A percentile compares a stretch with the other conserved stretches of the same genome.
Conservation (phyloP, 2,888 invertebrate genomes). For the Polyommatus iphigenia region DNA sequence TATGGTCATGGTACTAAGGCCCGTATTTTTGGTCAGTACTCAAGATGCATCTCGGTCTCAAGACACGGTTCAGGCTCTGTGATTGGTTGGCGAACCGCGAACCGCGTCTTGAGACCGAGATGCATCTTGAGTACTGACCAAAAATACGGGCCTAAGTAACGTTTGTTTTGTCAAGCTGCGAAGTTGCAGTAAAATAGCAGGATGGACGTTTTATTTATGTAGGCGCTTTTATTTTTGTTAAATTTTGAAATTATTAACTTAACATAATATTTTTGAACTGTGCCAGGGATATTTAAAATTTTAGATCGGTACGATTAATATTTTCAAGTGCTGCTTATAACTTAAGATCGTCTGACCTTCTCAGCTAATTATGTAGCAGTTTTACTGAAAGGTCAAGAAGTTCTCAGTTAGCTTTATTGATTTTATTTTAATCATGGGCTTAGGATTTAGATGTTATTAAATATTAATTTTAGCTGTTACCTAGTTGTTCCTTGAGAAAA, state of each 20-base stretch:
- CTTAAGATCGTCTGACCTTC: slow-evolving; percentile 18
- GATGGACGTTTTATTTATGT: too few relatives aligned
- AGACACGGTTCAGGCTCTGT: too few relatives aligned
- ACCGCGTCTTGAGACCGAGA: too few relatives aligned
- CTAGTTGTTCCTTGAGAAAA: too few relatives aligned
- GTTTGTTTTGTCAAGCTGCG: too few relatives aligned
- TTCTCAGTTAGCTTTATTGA: slow-evolving; percentile 12
- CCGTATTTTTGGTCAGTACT: too few relatives aligned
- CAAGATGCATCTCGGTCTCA: too few relatives aligned
- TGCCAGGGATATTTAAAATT: not conserved
- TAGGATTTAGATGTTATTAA: not conserved
- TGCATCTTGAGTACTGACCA: too few relatives aligned
- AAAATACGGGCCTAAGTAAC: too few relatives aligned
- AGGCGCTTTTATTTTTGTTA: not conserved
- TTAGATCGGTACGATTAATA: not conserved
- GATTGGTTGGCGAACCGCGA: too few relatives aligned
- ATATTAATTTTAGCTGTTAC: not conserved
- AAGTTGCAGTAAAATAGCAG: too few relatives aligned
- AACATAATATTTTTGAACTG: not conserved
- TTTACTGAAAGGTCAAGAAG: slow-evolving; percentile 23
- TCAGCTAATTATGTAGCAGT: slow-evolving; percentile 5
- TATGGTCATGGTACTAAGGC: too few relatives aligned
- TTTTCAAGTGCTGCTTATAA: slow-evolving; percentile 7
- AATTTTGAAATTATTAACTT: not conserved
- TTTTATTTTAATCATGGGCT: slow-evolving; percentile 2